Evolutionary conservation across 1,140 invertebrate species (phyloP).

Genomic region (Lysiphlebus fabarum): DNA sequence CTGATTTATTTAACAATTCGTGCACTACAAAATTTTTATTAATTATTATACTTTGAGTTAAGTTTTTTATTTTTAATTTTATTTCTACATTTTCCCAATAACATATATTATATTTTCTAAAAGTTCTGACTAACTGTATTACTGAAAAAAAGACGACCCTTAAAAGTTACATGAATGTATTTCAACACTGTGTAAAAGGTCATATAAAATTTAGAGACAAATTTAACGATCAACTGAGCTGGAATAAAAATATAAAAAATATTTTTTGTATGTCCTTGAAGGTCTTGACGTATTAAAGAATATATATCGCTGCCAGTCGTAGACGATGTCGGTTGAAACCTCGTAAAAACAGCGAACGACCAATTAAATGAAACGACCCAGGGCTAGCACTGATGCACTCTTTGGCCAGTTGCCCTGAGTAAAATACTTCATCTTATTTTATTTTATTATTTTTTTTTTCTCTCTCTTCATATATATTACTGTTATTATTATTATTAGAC

Average conservation of each 20-base stretch:
- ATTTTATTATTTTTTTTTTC: background rate
- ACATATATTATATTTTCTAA: too few relatives aligned
- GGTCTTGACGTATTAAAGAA: too few relatives aligned
- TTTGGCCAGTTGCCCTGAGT: conserved; percentile 32
- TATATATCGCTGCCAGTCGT: background rate
- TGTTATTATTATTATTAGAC: too few relatives aligned
- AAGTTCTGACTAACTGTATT: background rate
- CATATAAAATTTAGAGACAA: conserved; percentile 1
- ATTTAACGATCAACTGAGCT: background rate
- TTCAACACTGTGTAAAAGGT: background rate
- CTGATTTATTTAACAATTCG: conserved; percentile 53
- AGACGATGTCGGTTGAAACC: conserved; percentile 35
- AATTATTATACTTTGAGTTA: too few relatives aligned
- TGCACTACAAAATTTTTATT: conserved; percentile 45
- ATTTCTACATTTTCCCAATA: too few relatives aligned
- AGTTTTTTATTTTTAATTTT: background rate
- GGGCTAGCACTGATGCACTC: conserved; percentile 40
- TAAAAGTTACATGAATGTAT: background rate
- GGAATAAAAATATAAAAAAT: too few relatives aligned
- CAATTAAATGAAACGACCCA: conserved; percentile 48
- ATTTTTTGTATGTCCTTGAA: too few relatives aligned
- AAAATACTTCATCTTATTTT: background rate
- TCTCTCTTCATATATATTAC: too few relatives aligned
- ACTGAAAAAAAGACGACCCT: background rate
- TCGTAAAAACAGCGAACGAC: conserved; percentile 45